phyloP scores from a whole-genome alignment of 2,113 vertebrate species.

The Chloropsis cyanopogon region DNA sequence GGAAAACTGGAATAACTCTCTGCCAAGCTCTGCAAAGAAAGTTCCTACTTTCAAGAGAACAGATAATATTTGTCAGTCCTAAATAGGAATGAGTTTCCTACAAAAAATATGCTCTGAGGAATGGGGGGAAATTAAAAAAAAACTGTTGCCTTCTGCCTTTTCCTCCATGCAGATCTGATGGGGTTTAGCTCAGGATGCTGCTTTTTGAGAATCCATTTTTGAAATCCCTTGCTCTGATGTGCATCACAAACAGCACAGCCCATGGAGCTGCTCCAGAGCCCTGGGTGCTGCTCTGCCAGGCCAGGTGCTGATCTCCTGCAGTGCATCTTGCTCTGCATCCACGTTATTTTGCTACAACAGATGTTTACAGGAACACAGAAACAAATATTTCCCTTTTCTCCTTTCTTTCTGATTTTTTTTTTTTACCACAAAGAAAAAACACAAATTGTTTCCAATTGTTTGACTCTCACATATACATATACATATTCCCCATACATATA shows the following conservation, averaged over 20 bases:
- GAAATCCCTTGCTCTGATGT: background rate
- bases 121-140: background rate
- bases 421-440: background rate
- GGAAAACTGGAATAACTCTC: background rate
- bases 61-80: background rate
- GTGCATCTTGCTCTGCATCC: background rate
- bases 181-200: background rate
- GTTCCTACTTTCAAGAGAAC: background rate
- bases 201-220: background rate
- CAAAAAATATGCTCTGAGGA: background rate
- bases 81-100: background rate
- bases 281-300: background rate
- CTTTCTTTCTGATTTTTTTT: no score
- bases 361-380: background rate
- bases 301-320: background rate
- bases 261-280: rapidly evolving
- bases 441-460: background rate
- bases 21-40: background rate
- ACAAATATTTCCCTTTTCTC: background rate
- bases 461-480: background rate
- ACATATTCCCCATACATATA: background rate
- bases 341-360: background rate
- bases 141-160: background rate
- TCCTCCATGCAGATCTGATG: background rate
- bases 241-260: background rate